Conservation (phyloP, 2,888 invertebrate species). For the Celastrina argiolus region DNA sequence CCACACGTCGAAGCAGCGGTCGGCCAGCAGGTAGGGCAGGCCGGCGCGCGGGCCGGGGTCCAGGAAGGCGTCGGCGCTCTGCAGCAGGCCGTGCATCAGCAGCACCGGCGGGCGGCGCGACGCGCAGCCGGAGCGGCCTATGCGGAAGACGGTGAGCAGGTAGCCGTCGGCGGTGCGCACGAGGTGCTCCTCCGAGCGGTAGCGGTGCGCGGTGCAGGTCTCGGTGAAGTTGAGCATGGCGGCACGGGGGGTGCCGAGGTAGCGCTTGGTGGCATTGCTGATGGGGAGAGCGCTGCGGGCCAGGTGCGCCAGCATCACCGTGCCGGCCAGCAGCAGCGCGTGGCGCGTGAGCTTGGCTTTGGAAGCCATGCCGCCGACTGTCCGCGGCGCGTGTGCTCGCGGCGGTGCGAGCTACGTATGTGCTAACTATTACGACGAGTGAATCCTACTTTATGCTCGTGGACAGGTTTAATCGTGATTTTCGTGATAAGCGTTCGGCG, state of each 20-base stretch:
- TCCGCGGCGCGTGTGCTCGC: not conserved
- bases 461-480: not conserved
- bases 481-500: not conserved
- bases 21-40: slow-evolving; percentile 42
- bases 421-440: not conserved
- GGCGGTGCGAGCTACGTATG: not conserved
- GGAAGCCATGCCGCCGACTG: slow-evolving; percentile 45
- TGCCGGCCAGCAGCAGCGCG: slow-evolving; percentile 37
- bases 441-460: not conserved
- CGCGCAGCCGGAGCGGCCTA: slow-evolving; percentile 28
- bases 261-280: slow-evolving; percentile 37
- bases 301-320: slow-evolving; percentile 35
- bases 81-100: slow-evolving; percentile 58
- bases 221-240: slow-evolving; percentile 48
- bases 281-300: slow-evolving; percentile 35
- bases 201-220: slow-evolving; percentile 44
- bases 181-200: slow-evolving; percentile 47
- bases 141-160: slow-evolving; percentile 48
- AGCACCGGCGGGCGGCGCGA: slow-evolving; percentile 46
- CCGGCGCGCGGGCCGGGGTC: slow-evolving; percentile 51
- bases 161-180: slow-evolving; percentile 58
- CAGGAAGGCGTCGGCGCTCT: slow-evolving; percentile 53
- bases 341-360: slow-evolving; percentile 41
- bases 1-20: slow-evolving; percentile 46
- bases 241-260: slow-evolving; percentile 40